Evolutionary conservation across 64 coral and sea anemone species (phyloP).

Genomic region (Orbicella faveolata): DNA sequence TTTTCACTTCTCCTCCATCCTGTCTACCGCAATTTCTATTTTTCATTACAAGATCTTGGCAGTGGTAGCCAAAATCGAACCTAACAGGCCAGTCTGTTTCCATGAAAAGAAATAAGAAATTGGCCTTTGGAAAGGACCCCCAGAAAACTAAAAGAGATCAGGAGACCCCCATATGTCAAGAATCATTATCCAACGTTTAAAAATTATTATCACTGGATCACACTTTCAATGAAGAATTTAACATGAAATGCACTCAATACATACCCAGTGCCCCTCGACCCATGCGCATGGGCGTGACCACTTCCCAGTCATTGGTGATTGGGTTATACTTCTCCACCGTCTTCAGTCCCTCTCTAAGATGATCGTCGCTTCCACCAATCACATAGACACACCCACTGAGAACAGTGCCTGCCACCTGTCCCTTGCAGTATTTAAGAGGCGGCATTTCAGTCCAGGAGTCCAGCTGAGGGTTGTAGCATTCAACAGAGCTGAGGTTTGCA

Average conservation of each 20-base stretch:
- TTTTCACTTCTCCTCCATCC: no score
- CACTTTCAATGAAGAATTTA: neutral
- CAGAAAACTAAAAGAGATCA: no score
- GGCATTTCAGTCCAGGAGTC: constrained; percentile 52
- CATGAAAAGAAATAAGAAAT: no score
- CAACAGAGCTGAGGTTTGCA: constrained; percentile 38
- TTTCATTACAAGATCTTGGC: no score
- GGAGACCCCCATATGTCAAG: no score
- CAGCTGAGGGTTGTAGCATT: constrained; percentile 52
- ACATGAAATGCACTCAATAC: neutral
- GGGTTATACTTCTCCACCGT: constrained; percentile 56
- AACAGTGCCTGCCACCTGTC: constrained; percentile 61
- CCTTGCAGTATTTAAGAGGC: constrained; percentile 48
- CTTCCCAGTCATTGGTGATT: constrained; percentile 41
- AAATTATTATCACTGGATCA: neutral
- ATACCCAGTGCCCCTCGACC: constrained; percentile 63
- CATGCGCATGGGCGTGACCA: constrained; percentile 38
- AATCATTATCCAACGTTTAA: no score
- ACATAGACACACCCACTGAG: constrained; percentile 52
- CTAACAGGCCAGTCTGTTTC: no score
- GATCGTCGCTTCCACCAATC: constrained; percentile 56
- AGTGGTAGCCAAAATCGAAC: no score
- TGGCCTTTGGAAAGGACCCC: no score
- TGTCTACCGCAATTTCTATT: no score
- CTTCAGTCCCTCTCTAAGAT: constrained; percentile 48